These are phyloP conservation scores for Acanthis flammea DNA, from an alignment of 2,797 vertebrate species.

Conservation along the genomic window DNA sequence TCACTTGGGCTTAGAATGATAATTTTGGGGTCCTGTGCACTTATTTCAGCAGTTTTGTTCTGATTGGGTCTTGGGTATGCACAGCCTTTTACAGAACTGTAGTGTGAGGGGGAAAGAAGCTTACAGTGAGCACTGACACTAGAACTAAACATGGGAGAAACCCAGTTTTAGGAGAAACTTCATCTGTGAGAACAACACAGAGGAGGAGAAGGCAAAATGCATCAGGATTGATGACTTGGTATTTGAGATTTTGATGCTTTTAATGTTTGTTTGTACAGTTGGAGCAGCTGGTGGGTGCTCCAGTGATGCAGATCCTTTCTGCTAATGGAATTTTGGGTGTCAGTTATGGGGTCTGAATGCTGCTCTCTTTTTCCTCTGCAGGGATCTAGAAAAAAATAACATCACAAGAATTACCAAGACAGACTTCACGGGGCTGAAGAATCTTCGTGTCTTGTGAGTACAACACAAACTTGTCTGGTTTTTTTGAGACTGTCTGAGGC, in stretches of 20 bases:
- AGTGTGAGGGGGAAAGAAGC: not conserved
- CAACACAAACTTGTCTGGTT: not conserved
- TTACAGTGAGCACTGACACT: not conserved
- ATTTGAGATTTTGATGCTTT: not conserved
- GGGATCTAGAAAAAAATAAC: constrained; percentile 96
- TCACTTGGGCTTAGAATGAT: not conserved
- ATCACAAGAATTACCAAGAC: constrained; percentile 94
- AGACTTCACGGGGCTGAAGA: constrained; percentile 93
- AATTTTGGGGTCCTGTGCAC: rapidly evolving
- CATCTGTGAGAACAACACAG: rapidly evolving
- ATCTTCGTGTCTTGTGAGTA: constrained; percentile 96
- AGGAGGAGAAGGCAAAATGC: not conserved
- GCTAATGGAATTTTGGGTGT: not conserved
- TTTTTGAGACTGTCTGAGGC: rapidly evolving
- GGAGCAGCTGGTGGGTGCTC: not conserved
- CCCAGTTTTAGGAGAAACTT: not conserved
- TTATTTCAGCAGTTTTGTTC: not conserved
- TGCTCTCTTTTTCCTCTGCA: constrained; percentile 63
- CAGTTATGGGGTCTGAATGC: not conserved
- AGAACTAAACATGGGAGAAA: not conserved
- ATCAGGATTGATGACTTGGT: not conserved
- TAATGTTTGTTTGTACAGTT: not conserved
- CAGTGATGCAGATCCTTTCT: not conserved
- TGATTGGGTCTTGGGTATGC: rapidly evolving
- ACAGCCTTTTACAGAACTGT: not conserved